phyloP scores from a whole-genome alignment of 2,888 invertebrate genomes.

The Chydorus sphaericus region DNA sequence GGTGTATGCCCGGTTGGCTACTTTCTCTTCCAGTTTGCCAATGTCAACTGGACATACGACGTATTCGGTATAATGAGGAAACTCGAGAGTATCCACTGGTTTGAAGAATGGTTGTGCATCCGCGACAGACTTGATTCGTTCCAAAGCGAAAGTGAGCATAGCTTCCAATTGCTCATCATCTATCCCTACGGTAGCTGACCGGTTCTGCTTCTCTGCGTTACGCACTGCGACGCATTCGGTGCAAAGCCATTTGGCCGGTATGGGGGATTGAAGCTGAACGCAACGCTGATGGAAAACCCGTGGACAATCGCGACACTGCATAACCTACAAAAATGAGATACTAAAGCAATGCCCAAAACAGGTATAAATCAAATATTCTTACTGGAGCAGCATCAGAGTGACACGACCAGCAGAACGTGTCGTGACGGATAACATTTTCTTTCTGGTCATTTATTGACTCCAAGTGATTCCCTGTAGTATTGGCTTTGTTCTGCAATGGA shows the following conservation, averaged over 20 bases:
- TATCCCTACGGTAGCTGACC: no score
- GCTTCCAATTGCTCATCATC: conserved; percentile 4
- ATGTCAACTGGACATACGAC: conserved; percentile 81
- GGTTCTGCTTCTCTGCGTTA: conserved; percentile 46
- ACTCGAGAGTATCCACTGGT: conserved; percentile 51
- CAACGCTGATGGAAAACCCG: conserved; percentile 73
- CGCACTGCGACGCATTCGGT: conserved; percentile 66
- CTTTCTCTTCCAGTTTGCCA: conserved; percentile 55
- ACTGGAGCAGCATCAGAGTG: conserved; percentile 41
- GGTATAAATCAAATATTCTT: no score
- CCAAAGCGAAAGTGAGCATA: conserved; percentile 13
- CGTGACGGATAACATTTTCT: conserved; percentile 28
- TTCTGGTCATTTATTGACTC: no score
- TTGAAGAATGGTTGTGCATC: conserved; percentile 51
- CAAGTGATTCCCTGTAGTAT: no score
- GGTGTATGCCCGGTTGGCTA: conserved; percentile 57
- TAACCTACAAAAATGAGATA: conserved; percentile 21
- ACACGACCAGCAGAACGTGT: conserved; percentile 83
- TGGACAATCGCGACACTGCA: conserved; percentile 66
- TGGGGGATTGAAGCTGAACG: conserved; percentile 29
- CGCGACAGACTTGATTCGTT: conserved; percentile 12
- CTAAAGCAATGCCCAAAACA: neutral
- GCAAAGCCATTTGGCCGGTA: conserved; percentile 57
- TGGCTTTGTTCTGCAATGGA: no score
- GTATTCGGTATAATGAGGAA: conserved; percentile 64